Percentiles rank a stretch among this genome's conserved stretches.
phyloP scores from a whole-genome alignment of 2,113 vertebrate species.

The Alethe castanea region DNA sequence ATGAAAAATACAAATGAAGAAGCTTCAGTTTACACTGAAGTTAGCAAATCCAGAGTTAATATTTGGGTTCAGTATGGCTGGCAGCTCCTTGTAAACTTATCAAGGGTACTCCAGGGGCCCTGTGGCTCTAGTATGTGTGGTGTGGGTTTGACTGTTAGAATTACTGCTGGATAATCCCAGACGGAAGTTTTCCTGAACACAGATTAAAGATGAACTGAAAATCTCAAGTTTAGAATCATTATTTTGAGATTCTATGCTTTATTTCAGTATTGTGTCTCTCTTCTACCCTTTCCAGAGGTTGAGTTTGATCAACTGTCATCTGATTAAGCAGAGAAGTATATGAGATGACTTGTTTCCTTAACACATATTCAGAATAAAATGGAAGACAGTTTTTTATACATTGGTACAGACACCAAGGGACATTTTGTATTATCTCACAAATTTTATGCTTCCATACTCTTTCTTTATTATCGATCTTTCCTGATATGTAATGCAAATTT shows the following conservation, averaged over 20 bases:
- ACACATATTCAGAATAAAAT: not conserved
- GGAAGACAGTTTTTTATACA: not conserved
- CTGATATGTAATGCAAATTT: not conserved
- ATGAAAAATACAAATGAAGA: not conserved
- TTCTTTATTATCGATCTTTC: not conserved
- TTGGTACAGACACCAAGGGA: not conserved
- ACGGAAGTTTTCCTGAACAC: not conserved
- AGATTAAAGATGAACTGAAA: not conserved
- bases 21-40: not conserved
- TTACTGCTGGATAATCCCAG: not conserved
- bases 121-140: not conserved
- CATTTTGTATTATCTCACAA: not conserved
- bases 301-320: not conserved
- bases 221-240: not conserved
- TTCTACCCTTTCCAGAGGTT: rapidly evolving
- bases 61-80: rapidly evolving
- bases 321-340: not conserved
- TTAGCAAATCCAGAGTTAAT: not conserved
- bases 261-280: not conserved
- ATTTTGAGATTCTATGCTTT: not conserved
- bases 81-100: not conserved
- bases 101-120: not conserved
- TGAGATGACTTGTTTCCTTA: not conserved
- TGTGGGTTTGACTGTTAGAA: not conserved
- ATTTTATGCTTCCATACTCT: not conserved